These are phyloP conservation scores for Ruditapes philippinarum DNA, from an alignment of 1,140 invertebrate genomes.

Conservation along the genomic window DNA sequence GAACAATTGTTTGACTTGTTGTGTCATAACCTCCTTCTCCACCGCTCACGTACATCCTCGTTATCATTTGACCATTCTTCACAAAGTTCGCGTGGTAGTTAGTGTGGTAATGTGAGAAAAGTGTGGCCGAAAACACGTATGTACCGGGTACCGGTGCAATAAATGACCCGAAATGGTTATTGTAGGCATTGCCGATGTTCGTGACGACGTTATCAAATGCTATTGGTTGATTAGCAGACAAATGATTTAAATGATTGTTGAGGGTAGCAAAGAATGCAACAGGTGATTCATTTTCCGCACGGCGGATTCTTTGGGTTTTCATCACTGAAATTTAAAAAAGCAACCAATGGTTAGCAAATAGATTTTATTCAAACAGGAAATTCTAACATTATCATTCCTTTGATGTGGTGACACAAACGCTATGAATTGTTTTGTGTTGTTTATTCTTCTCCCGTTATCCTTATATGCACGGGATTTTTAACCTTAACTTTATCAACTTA, in stretches of 20 bases:
- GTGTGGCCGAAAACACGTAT: slow-evolving; percentile 14
- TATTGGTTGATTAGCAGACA: not conserved
- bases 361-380: not conserved
- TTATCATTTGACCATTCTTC: not conserved
- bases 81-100: not conserved
- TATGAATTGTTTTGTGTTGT: too few species aligned
- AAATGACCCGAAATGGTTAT: not conserved
- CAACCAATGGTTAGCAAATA: not conserved
- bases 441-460: too few species aligned
- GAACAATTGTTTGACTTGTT: not conserved
- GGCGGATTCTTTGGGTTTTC: not conserved
- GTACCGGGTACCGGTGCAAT: slow-evolving; percentile 1
- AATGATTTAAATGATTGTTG: not conserved
- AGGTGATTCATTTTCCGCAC: not conserved
- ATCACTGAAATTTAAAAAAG: not conserved
- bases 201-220: not conserved
- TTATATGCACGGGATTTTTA: not conserved
- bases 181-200: slow-evolving; percentile 19
- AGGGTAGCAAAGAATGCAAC: slow-evolving; percentile 11
- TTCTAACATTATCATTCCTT: not conserved
- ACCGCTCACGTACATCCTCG: not conserved
- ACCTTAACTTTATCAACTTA: not conserved
- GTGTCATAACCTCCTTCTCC: not conserved
- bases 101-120: not conserved
- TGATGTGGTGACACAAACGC: not conserved